phyloP scores from a whole-genome alignment of 2,888 invertebrate genomes.

The Coremacera marginata region DNA sequence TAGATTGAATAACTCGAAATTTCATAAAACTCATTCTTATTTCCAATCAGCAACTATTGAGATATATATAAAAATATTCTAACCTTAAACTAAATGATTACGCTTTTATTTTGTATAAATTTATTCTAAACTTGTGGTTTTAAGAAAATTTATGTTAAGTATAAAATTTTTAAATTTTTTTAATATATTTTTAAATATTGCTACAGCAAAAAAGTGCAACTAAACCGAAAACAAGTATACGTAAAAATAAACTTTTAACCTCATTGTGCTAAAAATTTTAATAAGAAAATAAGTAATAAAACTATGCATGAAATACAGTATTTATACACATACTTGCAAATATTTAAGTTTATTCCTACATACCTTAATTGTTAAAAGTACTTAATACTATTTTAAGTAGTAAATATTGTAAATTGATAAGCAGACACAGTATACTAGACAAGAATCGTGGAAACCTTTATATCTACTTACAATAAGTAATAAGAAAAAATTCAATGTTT shows the following conservation, averaged over 20 bases:
- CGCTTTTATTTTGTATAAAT: not conserved
- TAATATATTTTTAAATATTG: not conserved
- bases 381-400: not conserved
- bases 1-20: no score
- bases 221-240: constrained; percentile 62
- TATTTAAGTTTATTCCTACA: not conserved
- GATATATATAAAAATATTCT: no score
- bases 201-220: constrained; percentile 31
- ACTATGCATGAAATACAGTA: constrained; percentile 1
- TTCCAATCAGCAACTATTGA: not conserved
- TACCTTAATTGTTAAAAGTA: not conserved
- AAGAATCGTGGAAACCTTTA: not conserved
- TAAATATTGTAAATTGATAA: not conserved
- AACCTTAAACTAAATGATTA: no score
- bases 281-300: constrained; percentile 13
- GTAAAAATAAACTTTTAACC: constrained; percentile 54
- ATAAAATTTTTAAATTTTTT: not conserved
- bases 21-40: not conserved
- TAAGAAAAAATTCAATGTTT: not conserved
- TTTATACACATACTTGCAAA: not conserved
- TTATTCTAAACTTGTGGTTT: not conserved
- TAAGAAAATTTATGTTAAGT: no score
- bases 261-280: constrained; percentile 44
- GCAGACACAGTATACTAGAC: constrained; percentile 1
- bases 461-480: not conserved